Conservation (phyloP, 1,140 invertebrate species). For the Calliphora vicina region DNA sequence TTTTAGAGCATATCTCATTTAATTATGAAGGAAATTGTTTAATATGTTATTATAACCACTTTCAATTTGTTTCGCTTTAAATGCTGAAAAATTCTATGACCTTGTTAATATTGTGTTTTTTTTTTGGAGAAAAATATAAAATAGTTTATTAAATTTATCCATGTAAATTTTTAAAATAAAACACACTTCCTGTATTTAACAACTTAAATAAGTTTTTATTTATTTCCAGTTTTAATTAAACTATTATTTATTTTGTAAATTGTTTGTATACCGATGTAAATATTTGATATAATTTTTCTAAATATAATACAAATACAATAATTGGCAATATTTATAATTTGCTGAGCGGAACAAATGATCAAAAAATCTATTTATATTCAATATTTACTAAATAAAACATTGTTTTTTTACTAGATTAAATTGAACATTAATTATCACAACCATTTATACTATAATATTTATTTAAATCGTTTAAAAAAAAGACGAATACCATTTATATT, state of each 20-base stretch:
- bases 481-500: not conserved
- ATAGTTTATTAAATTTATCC: no score
- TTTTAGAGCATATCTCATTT: no score
- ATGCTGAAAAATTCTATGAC: no score
- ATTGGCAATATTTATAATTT: not conserved
- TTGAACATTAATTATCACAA: constrained; percentile 27
- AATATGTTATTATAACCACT: no score
- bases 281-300: not conserved
- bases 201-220: no score
- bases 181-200: no score
- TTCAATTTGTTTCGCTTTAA: no score
- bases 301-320: not conserved
- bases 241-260: constrained; percentile 19
- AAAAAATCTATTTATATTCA: not conserved
- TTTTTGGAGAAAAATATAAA: no score
- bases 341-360: not conserved
- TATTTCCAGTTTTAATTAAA: not conserved
- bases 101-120: no score
- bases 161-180: no score
- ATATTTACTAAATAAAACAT: no score
- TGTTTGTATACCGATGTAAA: constrained; percentile 15
- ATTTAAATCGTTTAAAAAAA: constrained; percentile 13
- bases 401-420: not conserved
- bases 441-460: not conserved
- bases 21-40: no score